phyloP scores from a whole-genome alignment of 2,797 vertebrate genomes.

The Botia almorhae region DNA sequence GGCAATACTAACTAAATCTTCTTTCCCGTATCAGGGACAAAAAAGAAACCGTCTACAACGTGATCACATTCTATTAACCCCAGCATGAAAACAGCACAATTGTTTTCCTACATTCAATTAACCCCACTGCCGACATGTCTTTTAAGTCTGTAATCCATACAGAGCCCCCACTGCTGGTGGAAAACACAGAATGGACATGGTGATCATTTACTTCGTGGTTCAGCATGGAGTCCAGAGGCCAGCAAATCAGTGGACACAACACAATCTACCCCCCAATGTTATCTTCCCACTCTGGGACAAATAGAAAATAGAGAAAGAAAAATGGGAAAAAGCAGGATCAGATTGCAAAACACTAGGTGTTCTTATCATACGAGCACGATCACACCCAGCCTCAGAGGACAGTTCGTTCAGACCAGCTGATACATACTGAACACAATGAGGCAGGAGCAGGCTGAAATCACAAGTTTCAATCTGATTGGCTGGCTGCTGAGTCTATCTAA shows the following conservation, averaged over 20 bases:
- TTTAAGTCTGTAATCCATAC: conserved; percentile 45
- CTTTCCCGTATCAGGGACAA: conserved; percentile 8
- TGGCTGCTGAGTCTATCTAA: too few species aligned
- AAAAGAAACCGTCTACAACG: not conserved
- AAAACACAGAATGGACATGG: conserved; percentile 20
- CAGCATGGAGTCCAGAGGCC: conserved; percentile 19
- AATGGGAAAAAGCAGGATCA: not conserved
- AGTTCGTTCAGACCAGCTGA: not conserved
- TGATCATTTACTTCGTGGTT: conserved; percentile 37
- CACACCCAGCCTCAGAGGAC: not conserved
- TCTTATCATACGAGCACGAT: not conserved
- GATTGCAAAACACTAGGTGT: not conserved
- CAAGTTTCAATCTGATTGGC: not conserved
- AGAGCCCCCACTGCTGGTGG: conserved; percentile 40
- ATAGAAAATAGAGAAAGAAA: conserved; percentile 8
- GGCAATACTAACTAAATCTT: conserved; percentile 1
- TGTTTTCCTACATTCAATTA: conserved; percentile 18
- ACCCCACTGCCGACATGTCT: conserved; percentile 4
- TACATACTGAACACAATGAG: not conserved
- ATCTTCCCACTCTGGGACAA: conserved; percentile 23
- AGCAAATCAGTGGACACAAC: conserved; percentile 6
- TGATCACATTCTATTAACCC: conserved; percentile 36
- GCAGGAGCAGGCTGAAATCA: not conserved
- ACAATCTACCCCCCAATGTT: conserved; percentile 23
- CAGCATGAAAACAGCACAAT: conserved; percentile 20